Conservation (phyloP, 2,888 invertebrate species). For the Andrena marginata region DNA sequence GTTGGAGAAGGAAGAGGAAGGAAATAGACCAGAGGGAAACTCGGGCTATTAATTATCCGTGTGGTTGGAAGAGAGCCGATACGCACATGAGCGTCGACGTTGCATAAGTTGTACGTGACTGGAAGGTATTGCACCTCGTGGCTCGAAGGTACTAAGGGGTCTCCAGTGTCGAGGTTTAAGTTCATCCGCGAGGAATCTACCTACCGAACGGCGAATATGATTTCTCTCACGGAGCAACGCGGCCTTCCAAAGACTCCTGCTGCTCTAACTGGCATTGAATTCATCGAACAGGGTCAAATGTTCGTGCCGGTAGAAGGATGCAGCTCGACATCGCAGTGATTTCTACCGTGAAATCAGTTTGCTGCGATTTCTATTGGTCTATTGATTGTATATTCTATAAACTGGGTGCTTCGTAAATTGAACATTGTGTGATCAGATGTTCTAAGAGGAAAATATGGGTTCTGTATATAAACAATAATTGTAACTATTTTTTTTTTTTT, state of each 20-base stretch:
- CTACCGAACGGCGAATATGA: slow-evolving; percentile 49
- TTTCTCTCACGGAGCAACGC: slow-evolving; percentile 43
- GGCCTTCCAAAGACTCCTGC: slow-evolving; percentile 42
- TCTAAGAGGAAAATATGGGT: neutral
- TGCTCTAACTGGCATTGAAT: slow-evolving; percentile 41
- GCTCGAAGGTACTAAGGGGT: slow-evolving; percentile 14
- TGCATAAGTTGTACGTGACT: slow-evolving; percentile 55
- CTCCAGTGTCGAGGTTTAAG: slow-evolving; percentile 51
- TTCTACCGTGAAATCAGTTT: neutral
- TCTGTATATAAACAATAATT: no score
- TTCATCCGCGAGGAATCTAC: slow-evolving; percentile 37
- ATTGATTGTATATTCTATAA: neutral
- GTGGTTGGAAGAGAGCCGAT: slow-evolving; percentile 31
- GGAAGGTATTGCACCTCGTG: slow-evolving; percentile 42
- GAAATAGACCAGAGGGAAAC: slow-evolving; percentile 19
- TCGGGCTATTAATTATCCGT: slow-evolving; percentile 50
- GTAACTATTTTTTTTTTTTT: no score
- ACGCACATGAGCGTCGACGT: slow-evolving; percentile 35
- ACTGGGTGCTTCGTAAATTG: neutral
- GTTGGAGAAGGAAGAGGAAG: neutral
- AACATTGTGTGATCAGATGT: neutral
- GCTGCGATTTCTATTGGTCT: neutral
- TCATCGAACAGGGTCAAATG: slow-evolving; percentile 46
- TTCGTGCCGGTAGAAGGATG: slow-evolving; percentile 6
- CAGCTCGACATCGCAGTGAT: neutral